Evolutionary conservation across 1,140 invertebrate species (phyloP).

Genomic region (Eueides isabella): DNA sequence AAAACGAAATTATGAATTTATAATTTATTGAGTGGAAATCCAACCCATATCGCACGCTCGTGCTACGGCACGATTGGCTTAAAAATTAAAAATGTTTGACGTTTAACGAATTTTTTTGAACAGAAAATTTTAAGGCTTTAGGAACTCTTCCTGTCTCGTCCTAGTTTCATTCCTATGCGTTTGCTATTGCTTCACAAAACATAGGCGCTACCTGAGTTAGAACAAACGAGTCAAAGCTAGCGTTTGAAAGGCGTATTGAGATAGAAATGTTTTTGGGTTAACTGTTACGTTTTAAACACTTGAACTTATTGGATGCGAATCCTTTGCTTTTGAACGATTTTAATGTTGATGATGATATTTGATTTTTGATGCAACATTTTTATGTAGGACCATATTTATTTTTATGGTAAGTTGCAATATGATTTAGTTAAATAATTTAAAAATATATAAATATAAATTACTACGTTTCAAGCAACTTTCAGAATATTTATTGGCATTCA

Average conservation of each 20-base stretch:
- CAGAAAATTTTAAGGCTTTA: neutral
- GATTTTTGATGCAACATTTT: no score
- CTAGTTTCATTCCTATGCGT: conserved; percentile 23
- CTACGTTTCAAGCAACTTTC: no score
- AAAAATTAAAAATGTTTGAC: no score
- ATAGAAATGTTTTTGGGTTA: conserved; percentile 6
- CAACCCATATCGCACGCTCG: no score
- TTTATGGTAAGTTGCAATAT: no score
- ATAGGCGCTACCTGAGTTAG: conserved; percentile 21
- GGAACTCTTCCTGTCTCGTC: conserved; percentile 27
- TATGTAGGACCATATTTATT: no score
- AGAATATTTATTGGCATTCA: no score
- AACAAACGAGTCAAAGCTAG: conserved; percentile 34
- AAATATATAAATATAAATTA: no score
- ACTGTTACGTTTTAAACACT: neutral
- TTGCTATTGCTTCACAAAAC: conserved; percentile 1
- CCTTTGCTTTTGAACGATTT: neutral
- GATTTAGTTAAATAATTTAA: no score
- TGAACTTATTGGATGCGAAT: neutral
- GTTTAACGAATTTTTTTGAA: neutral
- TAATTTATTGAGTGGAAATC: no score
- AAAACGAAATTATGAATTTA: no score
- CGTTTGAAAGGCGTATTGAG: conserved; percentile 20
- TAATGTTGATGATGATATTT: neutral
- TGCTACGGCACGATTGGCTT: no score